Evolutionary conservation across 1,140 invertebrate genomes (phyloP).

Genomic region (Antheraea pernyi): DNA sequence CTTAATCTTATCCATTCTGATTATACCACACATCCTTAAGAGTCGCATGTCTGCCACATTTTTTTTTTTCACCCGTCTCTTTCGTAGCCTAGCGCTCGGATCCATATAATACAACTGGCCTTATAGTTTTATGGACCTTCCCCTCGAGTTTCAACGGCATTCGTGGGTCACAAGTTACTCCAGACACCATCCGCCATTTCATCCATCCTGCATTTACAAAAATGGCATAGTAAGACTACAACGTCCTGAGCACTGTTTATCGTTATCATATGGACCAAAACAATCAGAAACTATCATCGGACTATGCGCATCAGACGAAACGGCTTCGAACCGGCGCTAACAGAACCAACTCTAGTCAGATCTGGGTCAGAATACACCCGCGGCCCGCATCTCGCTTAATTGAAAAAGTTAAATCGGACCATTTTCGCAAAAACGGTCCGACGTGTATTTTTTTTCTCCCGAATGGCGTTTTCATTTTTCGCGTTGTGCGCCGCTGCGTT

Average conservation of each 20-base stretch:
- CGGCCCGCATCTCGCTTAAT: constrained; percentile 48
- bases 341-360: constrained; percentile 21
- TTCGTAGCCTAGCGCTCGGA: too few species aligned
- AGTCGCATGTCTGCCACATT: too few species aligned
- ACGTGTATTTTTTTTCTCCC: constrained; percentile 8
- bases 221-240: not conserved
- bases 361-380: constrained; percentile 54
- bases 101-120: too few species aligned
- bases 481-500: constrained; percentile 8
- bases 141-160: too few species aligned
- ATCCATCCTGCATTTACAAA: too few species aligned
- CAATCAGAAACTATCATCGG: constrained; percentile 49
- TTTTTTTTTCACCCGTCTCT: too few species aligned
- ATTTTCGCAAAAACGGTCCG: constrained; percentile 53
- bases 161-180: too few species aligned
- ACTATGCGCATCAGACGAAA: constrained; percentile 32
- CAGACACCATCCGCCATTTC: too few species aligned
- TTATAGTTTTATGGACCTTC: too few species aligned
- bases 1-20: too few species aligned
- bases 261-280: constrained; percentile 29
- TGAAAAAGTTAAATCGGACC: constrained; percentile 72
- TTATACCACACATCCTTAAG: too few species aligned
- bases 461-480: constrained; percentile 9
- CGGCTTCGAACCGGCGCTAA: constrained; percentile 11
- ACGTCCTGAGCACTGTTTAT: not conserved